These are phyloP conservation scores for Oxygymnocypris stewartii DNA, from an alignment of 2,113 vertebrate genomes.

Conservation along the genomic window DNA sequence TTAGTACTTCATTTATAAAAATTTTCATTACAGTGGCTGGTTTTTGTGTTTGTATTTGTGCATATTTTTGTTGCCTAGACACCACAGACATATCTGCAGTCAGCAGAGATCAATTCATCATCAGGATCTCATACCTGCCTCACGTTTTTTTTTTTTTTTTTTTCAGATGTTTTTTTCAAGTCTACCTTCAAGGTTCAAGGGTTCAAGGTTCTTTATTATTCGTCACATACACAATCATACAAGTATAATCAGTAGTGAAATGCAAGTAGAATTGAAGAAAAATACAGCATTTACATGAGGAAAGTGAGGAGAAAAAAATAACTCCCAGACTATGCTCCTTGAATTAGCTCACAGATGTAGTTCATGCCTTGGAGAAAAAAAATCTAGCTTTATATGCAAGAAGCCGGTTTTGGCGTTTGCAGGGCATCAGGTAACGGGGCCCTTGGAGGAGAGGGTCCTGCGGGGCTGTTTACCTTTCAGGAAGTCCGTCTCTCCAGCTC, in stretches of 20 bases:
- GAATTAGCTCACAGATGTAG: conserved; percentile 1
- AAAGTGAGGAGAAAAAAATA: too few species aligned
- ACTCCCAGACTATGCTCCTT: too few species aligned
- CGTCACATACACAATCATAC: too few species aligned
- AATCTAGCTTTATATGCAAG: conserved; percentile 5
- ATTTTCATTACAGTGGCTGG: background rate
- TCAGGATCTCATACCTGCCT: background rate
- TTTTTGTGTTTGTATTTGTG: conserved; percentile 13
- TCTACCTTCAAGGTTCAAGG: background rate
- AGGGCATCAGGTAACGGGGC: conserved; percentile 48
- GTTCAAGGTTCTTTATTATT: too few species aligned
- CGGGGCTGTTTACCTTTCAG: conserved; percentile 60
- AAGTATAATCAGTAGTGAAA: too few species aligned
- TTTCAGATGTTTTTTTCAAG: background rate
- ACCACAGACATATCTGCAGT: background rate
- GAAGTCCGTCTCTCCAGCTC: conserved; percentile 52
- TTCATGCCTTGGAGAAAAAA: background rate
- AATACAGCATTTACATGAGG: too few species aligned
- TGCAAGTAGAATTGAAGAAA: too few species aligned
- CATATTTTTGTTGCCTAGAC: background rate
- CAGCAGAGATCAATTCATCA: conserved; percentile 5
- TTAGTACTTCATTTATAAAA: background rate
- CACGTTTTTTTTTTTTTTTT: background rate
- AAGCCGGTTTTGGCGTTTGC: conserved; percentile 5
- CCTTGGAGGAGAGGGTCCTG: conserved; percentile 46